Evolutionary conservation across 2,113 vertebrate species (phyloP), one percentile per base, ranked within the genome.

Genomic region (Pelmatolapia mariae): DNA sequence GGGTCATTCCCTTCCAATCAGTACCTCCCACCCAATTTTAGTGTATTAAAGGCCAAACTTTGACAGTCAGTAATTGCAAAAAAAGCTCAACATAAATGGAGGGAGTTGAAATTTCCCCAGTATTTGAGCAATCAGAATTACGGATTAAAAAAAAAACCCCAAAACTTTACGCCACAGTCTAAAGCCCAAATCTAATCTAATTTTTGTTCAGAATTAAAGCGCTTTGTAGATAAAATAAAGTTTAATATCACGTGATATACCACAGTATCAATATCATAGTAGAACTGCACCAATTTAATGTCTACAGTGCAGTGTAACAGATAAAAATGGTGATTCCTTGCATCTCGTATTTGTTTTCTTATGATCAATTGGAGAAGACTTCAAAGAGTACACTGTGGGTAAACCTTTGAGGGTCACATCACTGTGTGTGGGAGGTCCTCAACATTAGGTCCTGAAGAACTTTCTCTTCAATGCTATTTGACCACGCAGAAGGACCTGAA

Each of bases 61-160:
- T 29, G 56, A 57, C 13, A 16, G 24, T 29, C 56, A 16, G 24
- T 26, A 15, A 26, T 15, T 57, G 12, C 24, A 15, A 57, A 57
- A 11, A 50, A 22, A 9, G 7, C 24, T 57, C 54, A 57, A 57
- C 7, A 57, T 59, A 40, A 22, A 68, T 40, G 12, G 11, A 33
- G 2, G 22, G 33, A 36, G 7, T 24, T 8, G 3, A 24, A 24
- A 40, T 9, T 5, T 43, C 38, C n/a, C n/a, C 33, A 66, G 7
- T 36, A n/a, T 66, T 38, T 40, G 2, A 40, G 12, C 11, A 8
- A 26, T 15, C 24, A 26, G 7, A 57, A 29, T 40, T 13, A 12
- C 3, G 1, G 4, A 22, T 22, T 10, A 3, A n/a, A 4, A 68
- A 53, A 53, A 13, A 19, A n/a, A 6, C 0, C 1, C 10, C 5